Evolutionary conservation across 1,140 invertebrate species (phyloP), one percentile per base, ranked within the genome.

Genomic region (Brachionus paranguensis): DNA sequence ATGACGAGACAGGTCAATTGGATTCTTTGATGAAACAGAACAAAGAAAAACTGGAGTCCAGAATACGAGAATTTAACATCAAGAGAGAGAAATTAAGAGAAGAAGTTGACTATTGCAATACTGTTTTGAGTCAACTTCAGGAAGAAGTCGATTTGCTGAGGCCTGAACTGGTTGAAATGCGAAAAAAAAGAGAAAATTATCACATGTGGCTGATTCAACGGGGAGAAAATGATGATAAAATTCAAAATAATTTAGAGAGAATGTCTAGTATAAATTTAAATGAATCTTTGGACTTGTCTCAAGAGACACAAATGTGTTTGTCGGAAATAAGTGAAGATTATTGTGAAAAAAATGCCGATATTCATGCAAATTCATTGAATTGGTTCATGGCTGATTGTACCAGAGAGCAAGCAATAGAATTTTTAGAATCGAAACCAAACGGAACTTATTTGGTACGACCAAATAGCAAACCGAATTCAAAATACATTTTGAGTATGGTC

Each of bases 171-270:
- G 60, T 81, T 37, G 78, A 81, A 37, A 33, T 81, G 53, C 20
- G 78, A 37, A 81, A 81, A 68, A 81, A 81, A 45, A 17, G 78
- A 41, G 78, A 81, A 47, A 81, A 81, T 27, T 81, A 81, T 81
- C 78, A 81, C 78, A 81, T 81, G 78, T 81, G 78, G 78, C 27
- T 81, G n/a, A 45, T 81, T 47, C 78, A 81, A n/a, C 24, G 78
- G 7, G 78, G 78, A 14, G 78, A 81, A 68, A 81, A 68, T 47
- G 78, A 81, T 68, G 53, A 81, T 11, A 81, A 81, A 81, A 81
- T 81, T 24, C 78, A 81, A 68, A 64, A 43, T 43, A 68, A 60
- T 37, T 41, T 81, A 24, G 60, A 81, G n/a, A 47, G 24, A 27
- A 50, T 76, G 45, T 76, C 45, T 2, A 76, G 20, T 45, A 1